These are phyloP conservation scores for Chalcis sispes DNA, from an alignment of 2,888 invertebrate genomes.

Conservation along the genomic window DNA sequence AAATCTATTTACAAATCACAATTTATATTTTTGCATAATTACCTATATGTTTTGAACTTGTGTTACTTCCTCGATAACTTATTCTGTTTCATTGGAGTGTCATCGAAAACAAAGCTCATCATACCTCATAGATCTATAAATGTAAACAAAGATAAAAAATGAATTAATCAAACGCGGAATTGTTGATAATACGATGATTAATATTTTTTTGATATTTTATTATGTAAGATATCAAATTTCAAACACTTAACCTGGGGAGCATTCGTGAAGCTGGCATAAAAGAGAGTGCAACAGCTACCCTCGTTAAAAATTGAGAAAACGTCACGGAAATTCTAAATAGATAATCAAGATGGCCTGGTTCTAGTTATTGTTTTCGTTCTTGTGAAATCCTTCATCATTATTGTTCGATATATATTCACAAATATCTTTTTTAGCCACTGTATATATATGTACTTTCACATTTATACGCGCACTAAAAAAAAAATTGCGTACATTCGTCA, in stretches of 20 bases:
- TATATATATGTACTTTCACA: no score
- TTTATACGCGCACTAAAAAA: no score
- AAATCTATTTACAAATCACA: no score
- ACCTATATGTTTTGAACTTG: background rate
- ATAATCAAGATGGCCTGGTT: constrained; percentile 13
- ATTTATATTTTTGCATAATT: background rate
- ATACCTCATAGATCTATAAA: background rate
- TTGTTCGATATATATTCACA: no score
- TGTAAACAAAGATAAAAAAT: background rate
- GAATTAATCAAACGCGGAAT: background rate
- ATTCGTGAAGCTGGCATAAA: background rate
- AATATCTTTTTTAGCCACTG: no score
- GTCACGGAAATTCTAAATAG: background rate
- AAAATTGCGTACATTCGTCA: no score
- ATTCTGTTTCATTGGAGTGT: background rate
- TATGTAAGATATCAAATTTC: constrained; percentile 12
- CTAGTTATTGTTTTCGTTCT: constrained; percentile 15
- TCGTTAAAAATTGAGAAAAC: background rate
- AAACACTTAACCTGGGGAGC: constrained; percentile 12
- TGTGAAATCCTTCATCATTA: constrained; percentile 35
- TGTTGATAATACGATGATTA: background rate
- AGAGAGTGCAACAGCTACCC: background rate
- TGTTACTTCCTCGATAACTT: background rate
- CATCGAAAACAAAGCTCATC: constrained; percentile 19
- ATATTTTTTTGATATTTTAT: background rate